A percentile compares a stretch with the other conserved stretches of the same genome.
These are phyloP conservation scores for Atherinosoma microstoma DNA, from an alignment of 2,797 vertebrate genomes.

Conservation along the genomic window DNA sequence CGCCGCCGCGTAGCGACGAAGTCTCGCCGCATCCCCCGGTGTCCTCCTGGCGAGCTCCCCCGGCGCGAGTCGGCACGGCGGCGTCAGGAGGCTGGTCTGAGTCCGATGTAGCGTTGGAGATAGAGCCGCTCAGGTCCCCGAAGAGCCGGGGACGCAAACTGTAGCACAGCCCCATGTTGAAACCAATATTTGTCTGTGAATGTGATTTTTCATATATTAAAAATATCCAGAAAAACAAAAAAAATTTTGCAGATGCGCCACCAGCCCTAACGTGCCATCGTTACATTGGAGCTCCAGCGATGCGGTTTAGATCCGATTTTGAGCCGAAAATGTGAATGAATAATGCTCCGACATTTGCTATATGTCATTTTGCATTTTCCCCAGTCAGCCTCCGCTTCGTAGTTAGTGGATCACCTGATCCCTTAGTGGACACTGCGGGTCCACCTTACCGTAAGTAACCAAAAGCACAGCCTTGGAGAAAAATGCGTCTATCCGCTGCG, in stretches of 20 bases:
- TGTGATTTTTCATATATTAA: conserved; percentile 81
- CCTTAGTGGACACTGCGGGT: conserved; percentile 85
- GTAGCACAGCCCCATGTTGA: conserved; percentile 96
- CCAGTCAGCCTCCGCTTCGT: conserved; percentile 76
- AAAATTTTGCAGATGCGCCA: conserved; percentile 66
- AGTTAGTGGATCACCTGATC: conserved; percentile 89
- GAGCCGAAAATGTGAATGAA: conserved; percentile 78
- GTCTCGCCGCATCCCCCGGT: conserved; percentile 79
- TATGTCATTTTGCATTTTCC: conserved; percentile 91
- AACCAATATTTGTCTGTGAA: conserved; percentile 74
- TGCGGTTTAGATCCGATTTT: conserved; percentile 68
- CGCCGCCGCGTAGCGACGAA: conserved; percentile 74
- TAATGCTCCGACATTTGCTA: conserved; percentile 86
- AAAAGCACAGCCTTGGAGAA: conserved; percentile 69
- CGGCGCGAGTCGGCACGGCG: conserved; percentile 73
- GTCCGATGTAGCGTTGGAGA: conserved; percentile 87
- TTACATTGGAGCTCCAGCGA: conserved; percentile 68
- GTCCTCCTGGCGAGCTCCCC: conserved; percentile 81
- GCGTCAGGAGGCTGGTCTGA: conserved; percentile 86
- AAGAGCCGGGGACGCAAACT: conserved; percentile 95
- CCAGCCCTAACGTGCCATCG: conserved; percentile 78
- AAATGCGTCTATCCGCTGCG: conserved; percentile 47
- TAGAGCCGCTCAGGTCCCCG: conserved; percentile 88
- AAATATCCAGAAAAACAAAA: conserved; percentile 50
- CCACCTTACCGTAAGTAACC: conserved; percentile 91